Evolutionary conservation across 2,113 vertebrate species (phyloP), one percentile per base, ranked within the genome.

Genomic region (Microtus montanus): DNA sequence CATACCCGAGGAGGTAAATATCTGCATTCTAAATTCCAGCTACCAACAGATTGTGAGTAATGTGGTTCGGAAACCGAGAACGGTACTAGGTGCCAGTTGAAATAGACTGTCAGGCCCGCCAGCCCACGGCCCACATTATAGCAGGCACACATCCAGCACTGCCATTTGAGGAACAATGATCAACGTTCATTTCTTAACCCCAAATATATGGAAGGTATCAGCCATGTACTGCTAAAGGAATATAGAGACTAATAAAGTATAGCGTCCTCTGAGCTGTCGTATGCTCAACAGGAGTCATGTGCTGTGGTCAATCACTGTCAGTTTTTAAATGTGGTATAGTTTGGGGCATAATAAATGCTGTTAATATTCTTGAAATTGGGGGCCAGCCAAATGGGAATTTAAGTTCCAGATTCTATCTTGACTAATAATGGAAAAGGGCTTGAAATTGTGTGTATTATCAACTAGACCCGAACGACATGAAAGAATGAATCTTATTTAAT

Each of bases 291-390:
- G 28, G 13, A 61, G 82, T 82, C 68, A 6, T 77, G 24, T 49
- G 73, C 9, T n/a, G 47, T n/a, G 74, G n/a, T n/a, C 85, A 80
- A 82, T 80, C 24, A 73, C 38, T 5, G 49, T 58, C 63, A 35
- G 13, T 84, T 91, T 82, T n/a, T 19, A 96, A 90, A 90, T n/a
- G 7, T 38, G 73, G 52, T 2, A 28, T 20, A 88, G 12, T 19
- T 73, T 88, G 66, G 49, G 7, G 19, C 66, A 63, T 26, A 94
- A 92, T 35, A 90, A 54, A 58, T 17, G 14, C 17, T 80, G 44
- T 33, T 86, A 63, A 94, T 90, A 61, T 68, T 78, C 30, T 90
- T 92, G 35, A 96, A 83, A 92, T 83, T 88, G 47, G 19, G 10
- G 30, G 1, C 5, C 20, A 91, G 77, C 63, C 47, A 68, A 93